A percentile compares a stretch with the other conserved stretches of the same genome.
These are phyloP conservation scores for Hormiphora californensis DNA, from an alignment of 37 sponge, comb jelly and placozoan genomes.

Conservation along the genomic window DNA sequence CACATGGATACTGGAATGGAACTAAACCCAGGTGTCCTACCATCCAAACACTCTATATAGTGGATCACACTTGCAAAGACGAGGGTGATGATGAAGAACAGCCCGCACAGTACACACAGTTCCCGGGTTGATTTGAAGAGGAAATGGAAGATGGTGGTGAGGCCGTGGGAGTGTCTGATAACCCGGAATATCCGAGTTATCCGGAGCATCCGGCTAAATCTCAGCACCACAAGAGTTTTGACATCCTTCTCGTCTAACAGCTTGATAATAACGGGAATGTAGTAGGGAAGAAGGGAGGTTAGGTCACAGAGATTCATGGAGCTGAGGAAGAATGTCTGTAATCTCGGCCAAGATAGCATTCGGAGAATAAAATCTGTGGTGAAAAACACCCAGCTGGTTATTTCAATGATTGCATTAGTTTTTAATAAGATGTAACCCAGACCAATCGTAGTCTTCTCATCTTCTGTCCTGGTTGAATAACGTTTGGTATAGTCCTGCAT, in stretches of 20 bases:
- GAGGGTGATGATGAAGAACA: neutral
- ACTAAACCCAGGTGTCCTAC: neutral
- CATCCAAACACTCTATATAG: neutral
- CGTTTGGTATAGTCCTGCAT: too few species aligned
- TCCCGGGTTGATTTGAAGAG: neutral
- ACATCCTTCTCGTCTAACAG: neutral
- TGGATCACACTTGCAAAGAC: neutral
- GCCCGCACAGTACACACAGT: neutral
- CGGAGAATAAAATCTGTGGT: neutral
- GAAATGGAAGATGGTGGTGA: neutral
- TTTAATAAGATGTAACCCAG: neutral
- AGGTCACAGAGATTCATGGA: neutral
- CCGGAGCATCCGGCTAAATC: neutral
- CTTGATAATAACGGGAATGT: neutral
- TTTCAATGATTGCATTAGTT: neutral
- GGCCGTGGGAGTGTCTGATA: slow-evolving; percentile 21
- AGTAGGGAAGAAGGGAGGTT: neutral
- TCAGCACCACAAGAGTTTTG: neutral
- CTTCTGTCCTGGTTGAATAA: too few species aligned
- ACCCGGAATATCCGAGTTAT: neutral
- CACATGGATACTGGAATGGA: neutral
- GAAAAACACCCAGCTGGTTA: neutral
- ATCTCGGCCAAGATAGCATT: neutral
- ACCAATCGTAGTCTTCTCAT: neutral
- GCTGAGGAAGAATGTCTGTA: neutral